These are phyloP conservation scores for Gambusia yucatana DNA, from an alignment of 2,797 vertebrate genomes.

Conservation along the genomic window DNA sequence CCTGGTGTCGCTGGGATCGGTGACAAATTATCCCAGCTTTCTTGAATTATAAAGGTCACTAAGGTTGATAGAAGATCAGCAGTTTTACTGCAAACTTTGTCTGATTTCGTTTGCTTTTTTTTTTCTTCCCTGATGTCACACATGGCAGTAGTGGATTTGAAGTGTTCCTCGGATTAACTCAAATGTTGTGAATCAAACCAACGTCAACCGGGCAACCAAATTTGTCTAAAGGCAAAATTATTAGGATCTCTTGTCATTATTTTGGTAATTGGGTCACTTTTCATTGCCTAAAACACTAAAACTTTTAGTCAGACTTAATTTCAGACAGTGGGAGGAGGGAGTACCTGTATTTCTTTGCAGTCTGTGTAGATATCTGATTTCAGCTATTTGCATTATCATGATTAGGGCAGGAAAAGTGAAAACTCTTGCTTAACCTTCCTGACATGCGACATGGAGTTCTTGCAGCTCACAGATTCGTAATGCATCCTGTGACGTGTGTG, in stretches of 20 bases:
- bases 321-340: not conserved
- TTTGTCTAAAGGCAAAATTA: not conserved
- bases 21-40: no score
- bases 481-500: conserved; percentile 13
- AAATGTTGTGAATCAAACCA: not conserved
- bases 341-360: no score
- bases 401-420: conserved; percentile 13
- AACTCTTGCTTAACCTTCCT: conserved; percentile 48
- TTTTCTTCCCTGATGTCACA: no score
- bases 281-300: not conserved
- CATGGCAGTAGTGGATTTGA: not conserved
- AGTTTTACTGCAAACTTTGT: not conserved
- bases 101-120: not conserved
- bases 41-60: no score
- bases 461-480: conserved; percentile 31
- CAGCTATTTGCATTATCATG: not conserved
- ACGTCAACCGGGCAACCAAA: not conserved
- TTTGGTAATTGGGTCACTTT: not conserved
- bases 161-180: not conserved
- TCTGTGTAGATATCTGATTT: not conserved
- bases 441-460: conserved; percentile 62
- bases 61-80: no score
- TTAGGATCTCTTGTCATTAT: not conserved
- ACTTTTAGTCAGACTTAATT: not conserved
- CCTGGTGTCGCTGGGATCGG: not conserved